A percentile compares a stretch with the other conserved stretches of the same genome.
These are phyloP conservation scores for Bujurquina vittata DNA, from an alignment of 2,113 vertebrate species.

Conservation along the genomic window DNA sequence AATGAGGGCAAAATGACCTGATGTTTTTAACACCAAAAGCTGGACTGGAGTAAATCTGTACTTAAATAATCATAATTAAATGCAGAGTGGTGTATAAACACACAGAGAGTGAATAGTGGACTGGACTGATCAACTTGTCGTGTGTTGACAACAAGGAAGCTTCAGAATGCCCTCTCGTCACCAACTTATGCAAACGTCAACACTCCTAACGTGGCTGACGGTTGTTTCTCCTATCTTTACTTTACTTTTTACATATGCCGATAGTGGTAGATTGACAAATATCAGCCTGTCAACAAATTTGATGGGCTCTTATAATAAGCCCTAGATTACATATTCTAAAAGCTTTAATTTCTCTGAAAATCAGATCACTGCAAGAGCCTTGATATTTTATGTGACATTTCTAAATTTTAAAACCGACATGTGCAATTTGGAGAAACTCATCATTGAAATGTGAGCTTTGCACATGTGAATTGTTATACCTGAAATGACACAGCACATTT, in stretches of 20 bases:
- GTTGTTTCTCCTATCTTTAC: rapidly evolving
- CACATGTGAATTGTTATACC: not conserved
- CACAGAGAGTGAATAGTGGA: too few species aligned
- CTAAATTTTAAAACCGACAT: not conserved
- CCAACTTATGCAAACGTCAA: too few species aligned
- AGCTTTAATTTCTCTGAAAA: not conserved
- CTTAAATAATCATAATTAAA: too few species aligned
- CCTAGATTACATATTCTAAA: not conserved
- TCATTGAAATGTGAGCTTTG: not conserved
- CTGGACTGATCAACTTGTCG: too few species aligned
- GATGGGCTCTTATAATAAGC: not conserved
- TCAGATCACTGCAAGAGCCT: not conserved
- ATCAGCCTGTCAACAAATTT: not conserved
- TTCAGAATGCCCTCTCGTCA: too few species aligned
- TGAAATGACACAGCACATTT: not conserved
- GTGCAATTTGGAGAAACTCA: not conserved
- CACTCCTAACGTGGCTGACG: too few species aligned
- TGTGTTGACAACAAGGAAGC: too few species aligned
- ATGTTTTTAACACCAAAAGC: too few species aligned
- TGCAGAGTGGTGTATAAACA: too few species aligned
- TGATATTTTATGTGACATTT: not conserved
- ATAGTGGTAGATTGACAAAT: not conserved
- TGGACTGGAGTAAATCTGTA: too few species aligned
- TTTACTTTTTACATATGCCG: not conserved
- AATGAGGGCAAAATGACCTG: too few species aligned